Conservation (phyloP, 2,113 vertebrate species). For the Petrocephalus microphthalmus region DNA sequence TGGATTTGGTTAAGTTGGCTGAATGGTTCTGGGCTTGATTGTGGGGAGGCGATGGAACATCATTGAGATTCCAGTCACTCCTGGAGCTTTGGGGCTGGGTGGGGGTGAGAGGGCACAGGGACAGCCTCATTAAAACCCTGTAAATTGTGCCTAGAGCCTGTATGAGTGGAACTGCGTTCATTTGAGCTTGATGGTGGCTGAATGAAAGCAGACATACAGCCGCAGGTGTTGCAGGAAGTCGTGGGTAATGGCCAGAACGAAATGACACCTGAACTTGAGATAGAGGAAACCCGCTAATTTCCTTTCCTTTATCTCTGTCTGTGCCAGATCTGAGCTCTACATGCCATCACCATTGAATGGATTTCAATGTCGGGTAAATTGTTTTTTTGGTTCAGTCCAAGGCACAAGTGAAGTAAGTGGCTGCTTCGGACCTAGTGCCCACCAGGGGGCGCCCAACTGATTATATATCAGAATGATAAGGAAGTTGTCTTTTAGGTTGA, state of each 20-base stretch:
- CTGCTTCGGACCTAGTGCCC: background rate
- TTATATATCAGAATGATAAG: background rate
- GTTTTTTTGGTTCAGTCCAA: background rate
- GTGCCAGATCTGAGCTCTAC: background rate
- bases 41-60: background rate
- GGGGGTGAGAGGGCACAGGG: background rate
- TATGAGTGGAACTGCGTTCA: background rate
- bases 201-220: background rate
- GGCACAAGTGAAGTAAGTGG: background rate
- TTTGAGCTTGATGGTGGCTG: background rate
- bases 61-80: background rate
- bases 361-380: background rate
- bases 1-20: background rate
- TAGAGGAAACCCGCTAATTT: background rate
- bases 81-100: background rate
- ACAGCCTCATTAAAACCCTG: background rate
- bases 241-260: background rate
- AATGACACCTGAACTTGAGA: background rate
- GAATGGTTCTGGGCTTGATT: background rate
- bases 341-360: background rate
- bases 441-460: background rate
- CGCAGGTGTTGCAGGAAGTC: background rate
- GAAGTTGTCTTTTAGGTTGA: background rate
- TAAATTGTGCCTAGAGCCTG: background rate
- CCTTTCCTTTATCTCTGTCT: background rate